phyloP scores from a whole-genome alignment of 2,888 invertebrate genomes.

The Tetheella fluctuosa region DNA sequence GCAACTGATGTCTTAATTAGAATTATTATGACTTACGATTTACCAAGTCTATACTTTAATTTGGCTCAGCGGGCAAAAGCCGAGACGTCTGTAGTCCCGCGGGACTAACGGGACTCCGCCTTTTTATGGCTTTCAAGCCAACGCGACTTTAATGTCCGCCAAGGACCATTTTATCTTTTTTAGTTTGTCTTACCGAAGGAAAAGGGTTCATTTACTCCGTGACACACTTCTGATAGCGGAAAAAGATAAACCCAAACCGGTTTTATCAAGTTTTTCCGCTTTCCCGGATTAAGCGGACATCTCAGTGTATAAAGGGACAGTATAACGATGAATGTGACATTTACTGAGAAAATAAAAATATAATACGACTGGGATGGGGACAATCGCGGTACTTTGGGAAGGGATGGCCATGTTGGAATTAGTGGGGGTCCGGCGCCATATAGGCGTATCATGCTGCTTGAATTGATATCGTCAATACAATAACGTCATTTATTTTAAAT shows the following conservation, averaged over 20 bases:
- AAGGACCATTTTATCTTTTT: constrained; percentile 81
- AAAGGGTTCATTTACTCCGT: constrained; percentile 77
- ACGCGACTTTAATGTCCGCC: constrained; percentile 78
- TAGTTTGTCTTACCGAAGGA: constrained; percentile 72
- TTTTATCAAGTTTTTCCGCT: constrained; percentile 68
- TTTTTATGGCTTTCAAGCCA: constrained; percentile 74
- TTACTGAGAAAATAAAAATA: constrained; percentile 58
- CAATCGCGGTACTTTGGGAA: constrained; percentile 51
- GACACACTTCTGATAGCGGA: constrained; percentile 72
- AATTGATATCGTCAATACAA: constrained; percentile 28
- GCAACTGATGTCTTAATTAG: neutral
- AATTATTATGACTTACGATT: constrained; percentile 27
- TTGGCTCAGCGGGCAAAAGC: constrained; percentile 57
- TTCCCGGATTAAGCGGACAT: constrained; percentile 45
- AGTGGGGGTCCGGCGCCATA: constrained; percentile 66
- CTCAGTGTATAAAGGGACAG: constrained; percentile 26
- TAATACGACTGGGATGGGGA: constrained; percentile 45
- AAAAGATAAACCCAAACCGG: constrained; percentile 68
- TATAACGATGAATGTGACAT: constrained; percentile 40
- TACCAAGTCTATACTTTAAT: constrained; percentile 69
- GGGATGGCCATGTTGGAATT: constrained; percentile 50
- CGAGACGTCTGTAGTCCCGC: constrained; percentile 51
- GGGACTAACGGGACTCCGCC: constrained; percentile 57
- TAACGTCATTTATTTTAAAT: constrained; percentile 22
- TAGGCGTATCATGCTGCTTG: constrained; percentile 45